Evolutionary conservation across 2,113 vertebrate species (phyloP), one percentile per base, ranked within the genome.

Genomic region (Melanostigma gelatinosum): DNA sequence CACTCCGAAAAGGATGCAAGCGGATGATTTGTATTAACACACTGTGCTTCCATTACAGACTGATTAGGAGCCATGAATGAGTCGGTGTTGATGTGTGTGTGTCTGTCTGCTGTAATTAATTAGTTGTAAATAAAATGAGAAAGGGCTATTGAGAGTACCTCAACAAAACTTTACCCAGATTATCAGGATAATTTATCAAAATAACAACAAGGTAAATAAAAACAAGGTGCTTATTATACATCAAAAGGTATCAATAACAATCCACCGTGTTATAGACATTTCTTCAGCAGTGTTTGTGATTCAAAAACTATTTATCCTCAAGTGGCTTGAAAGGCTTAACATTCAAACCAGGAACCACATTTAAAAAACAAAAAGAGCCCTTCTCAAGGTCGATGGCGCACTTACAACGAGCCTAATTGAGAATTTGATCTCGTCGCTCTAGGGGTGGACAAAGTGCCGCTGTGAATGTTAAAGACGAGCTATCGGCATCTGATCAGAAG

Each of bases 331-430:
- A 68, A 84, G 76, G 72, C 55, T 94, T 94, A 90, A 87, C 79
- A 92, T 92, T 91, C 90, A 89, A 84, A 84, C 85, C 63, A 84
- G 82, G 84, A 88, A 38, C 38, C 66, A 22, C n/a, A 3, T 62
- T 54, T 58, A 52, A 69, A 46, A 70, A 83, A 72, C 38, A 84
- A 66, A 75, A 84, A 71, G 36, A 83, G 52, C 55, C 55, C 68
- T 62, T 80, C 79, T 88, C 91, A 94, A 93, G 93, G 93, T 92
- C 90, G 64, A 80, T 83, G 90, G 80, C 68, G 27, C 72, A 80
- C 82, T 90, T 91, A 88, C 88, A 91, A 91, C 85, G 85, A 80
- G 82, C 83, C 87, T 94, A 92, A 94, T 93, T 93, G 92, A 88
- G 90, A 91, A 91, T 93, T 93, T 93, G 92, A 92, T 93, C 87